Evolutionary conservation across 2,888 invertebrate genomes (phyloP), one percentile per base, ranked within the genome.

Genomic region (Danaus chrysippus): DNA sequence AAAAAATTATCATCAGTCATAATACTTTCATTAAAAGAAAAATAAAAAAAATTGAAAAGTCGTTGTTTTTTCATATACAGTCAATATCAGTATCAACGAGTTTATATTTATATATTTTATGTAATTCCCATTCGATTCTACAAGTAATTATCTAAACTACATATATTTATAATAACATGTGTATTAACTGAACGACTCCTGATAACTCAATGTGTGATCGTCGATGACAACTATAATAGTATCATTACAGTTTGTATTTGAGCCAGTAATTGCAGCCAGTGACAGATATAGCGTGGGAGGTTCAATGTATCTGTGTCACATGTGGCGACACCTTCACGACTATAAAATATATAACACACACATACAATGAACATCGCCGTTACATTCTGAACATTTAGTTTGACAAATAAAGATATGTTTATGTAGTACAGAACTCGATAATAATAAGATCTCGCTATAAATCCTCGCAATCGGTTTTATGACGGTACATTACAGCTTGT

Each of bases 201-300:
- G 23, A 34, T 34, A 34, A 43, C 52, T 54, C 15, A 34, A 49
- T 53, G 42, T 56, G 54, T 42, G 56, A 49, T n/a, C 46, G 17
- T 59, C 59, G 72, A 54, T 66, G 72, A 72, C 69, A 69, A 56
- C 63, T 71, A 70, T 69, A 69, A 62, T 61, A 64, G 46, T 58
- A n/a, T 58, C 67, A 65, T 61, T 60, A 59, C 64, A 60, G 60
- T 55, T 53, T 15, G 63, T 42, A 42, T 56, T 19, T 64, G 42
- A 34, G 13, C 59, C 62, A n/a, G 42, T 55, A 59, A 62, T 65
- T 54, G 62, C 53, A 19, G 56, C 54, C 61, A 67, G 61, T 62
- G 75, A 75, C 71, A 71, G 75, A 73, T 75, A 71, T 73, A 75
- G 67, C 70, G 72, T 74, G 74, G 66, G 74, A 71, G 59, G 68